Base-by-base conservation (phyloP, 2,888 invertebrate genomes). In the Acronicta psi region DNA sequence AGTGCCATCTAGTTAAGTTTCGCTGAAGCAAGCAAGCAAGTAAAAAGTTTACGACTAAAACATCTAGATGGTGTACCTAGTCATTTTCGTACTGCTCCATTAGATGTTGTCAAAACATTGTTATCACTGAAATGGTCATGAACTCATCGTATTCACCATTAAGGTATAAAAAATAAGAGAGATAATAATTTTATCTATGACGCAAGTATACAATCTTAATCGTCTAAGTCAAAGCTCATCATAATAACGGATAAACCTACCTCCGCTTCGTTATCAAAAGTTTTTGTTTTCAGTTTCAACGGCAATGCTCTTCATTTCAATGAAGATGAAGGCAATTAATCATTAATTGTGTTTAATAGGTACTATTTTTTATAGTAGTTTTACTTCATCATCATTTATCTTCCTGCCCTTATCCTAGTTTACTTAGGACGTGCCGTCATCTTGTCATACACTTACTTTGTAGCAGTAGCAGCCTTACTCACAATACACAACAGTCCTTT, bases 11-110 rank as follows among this genome's bases (percentile, higher is more conserved):
- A 51, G 42, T 55, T 6, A 3, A 10, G 1, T 4, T 16, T 10
- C 0, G 2, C 0, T 17, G 2, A 50, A 58, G 10, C 8, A 13
- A 2, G n/a, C n/a, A n/a, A n/a, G n/a, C n/a, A n/a, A 2, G 18
- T 0, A 14, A 4, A 2, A 2, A 34, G 38, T 25, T 64, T 59
- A 29, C 31, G 2, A 5, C 1, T 0, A 0, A 0, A 13, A 5
- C 7, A 0, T 25, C 16, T 53, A 70, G 67, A 64, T 64, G 53
- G 40, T 65, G 53, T n/a, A n/a, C n/a, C 14, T 54, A 41, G 14
- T 0, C 11, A 11, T 14, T 29, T 29, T 11, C 16, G 16, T 9
- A n/a, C n/a, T 23, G 11, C 5, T 11, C 1, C 0, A 10, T 11
- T 38, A 0, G 23, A n/a, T 14, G 17, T 46, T 49, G n/a, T 29